Base-by-base conservation (phyloP, 2,797 vertebrate species). In the Mastacembelus armatus region DNA sequence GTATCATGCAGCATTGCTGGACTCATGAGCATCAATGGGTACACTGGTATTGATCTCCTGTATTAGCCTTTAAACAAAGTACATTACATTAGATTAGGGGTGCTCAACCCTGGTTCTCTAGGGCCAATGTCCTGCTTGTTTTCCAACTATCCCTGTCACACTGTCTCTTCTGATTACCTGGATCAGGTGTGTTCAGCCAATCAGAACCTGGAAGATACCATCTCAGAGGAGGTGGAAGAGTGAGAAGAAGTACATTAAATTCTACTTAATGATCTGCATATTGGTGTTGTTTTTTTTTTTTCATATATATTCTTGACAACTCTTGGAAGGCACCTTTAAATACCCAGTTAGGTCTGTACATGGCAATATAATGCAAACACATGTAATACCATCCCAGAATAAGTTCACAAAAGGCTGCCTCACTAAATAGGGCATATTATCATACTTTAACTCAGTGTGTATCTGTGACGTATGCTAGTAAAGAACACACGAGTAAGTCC, bases 301-400 rank as follows among this genome's bases (percentile, higher is more conserved):
- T 8, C n/a, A 14, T 38, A 29, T 9, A 3, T n/a, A 2, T 18
- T 18, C 38, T 11, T 15, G 0, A n/a, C 4, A 42, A n/a, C 22
- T 4, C 43, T 22, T 39, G n/a, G 18, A 45, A 3, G 35, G 11
- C 10, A 50, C 21, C 49, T 29, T 22, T 6, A n/a, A 52, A 71
- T 22, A 10, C 21, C 32, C 44, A 21, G 56, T 30, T 50, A 42
- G 0, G 22, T 47, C 18, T 52, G n/a, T 18, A 52, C 21, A 69
- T 33, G 16, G 22, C 39, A 16, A 18, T 75, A 10, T 5, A 47
- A 42, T 33, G 22, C 56, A 61, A 44, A 74, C 48, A 22, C 15
- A 32, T 35, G 21, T 5, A 29, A 45, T 43, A 8, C 3, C 4
- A 12, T 32, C 5, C 11, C 3, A 24, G 47, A 56, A 43, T 60